These are phyloP conservation scores for Hipposideros armiger DNA, from an alignment of 2,113 vertebrate genomes.

Conservation along the genomic window DNA sequence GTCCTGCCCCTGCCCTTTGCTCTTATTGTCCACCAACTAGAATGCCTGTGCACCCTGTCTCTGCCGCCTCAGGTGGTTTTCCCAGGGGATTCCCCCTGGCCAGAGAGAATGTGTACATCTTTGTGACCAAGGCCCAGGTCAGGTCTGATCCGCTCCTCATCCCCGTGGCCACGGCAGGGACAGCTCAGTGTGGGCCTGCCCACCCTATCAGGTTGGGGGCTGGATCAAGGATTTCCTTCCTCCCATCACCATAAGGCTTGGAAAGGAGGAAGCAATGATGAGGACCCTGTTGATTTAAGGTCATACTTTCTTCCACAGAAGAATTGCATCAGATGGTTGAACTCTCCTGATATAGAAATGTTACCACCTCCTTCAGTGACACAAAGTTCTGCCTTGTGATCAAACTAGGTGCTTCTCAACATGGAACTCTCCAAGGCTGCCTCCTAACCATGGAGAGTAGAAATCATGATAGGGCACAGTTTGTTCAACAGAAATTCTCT, in stretches of 20 bases:
- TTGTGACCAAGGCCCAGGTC: not conserved
- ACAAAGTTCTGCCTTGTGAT: not conserved
- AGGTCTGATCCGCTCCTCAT: not conserved
- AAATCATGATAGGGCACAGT: not conserved
- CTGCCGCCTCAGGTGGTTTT: not conserved
- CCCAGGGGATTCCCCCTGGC: no score
- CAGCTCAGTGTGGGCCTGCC: not conserved
- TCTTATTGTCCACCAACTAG: not conserved
- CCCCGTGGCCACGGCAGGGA: not conserved
- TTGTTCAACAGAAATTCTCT: conserved; percentile 46
- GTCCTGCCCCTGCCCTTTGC: not conserved
- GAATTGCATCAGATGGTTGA: not conserved
- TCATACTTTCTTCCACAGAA: not conserved
- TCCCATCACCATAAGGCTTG: not conserved
- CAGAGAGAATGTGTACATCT: not conserved
- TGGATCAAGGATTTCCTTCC: not conserved
- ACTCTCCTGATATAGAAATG: not conserved
- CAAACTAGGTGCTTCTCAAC: not conserved
- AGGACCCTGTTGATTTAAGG: not conserved
- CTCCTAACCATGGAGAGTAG: not conserved
- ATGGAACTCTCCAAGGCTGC: not conserved
- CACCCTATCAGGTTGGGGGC: not conserved
- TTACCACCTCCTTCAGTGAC: not conserved
- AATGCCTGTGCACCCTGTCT: not conserved
- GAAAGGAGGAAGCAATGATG: not conserved